Conservation (phyloP, 2,797 vertebrate genomes). For the Pseudotriccus pelzelni region DNA sequence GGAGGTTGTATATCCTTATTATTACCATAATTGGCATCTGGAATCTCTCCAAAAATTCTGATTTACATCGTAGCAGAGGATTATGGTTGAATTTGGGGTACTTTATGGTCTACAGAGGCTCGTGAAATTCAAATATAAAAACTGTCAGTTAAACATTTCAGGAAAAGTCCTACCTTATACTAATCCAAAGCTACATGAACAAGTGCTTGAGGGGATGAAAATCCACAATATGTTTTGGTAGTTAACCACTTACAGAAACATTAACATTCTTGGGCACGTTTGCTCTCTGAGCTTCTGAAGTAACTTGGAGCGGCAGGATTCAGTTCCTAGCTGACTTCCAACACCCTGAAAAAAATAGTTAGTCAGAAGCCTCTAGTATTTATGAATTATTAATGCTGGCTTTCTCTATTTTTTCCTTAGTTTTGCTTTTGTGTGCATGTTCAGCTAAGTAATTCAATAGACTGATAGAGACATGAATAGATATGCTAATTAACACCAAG, state of each 20-base stretch:
- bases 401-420: slow-evolving; percentile 52
- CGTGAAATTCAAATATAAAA: slow-evolving; percentile 79
- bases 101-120: slow-evolving; percentile 70
- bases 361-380: slow-evolving; percentile 68
- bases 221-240: slow-evolving; percentile 63
- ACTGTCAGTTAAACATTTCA: slow-evolving; percentile 73
- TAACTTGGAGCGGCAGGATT: slow-evolving; percentile 68
- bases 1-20: slow-evolving; percentile 55
- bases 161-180: slow-evolving; percentile 67
- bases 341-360: slow-evolving; percentile 49
- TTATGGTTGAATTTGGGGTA: slow-evolving; percentile 70
- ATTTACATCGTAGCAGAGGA: slow-evolving; percentile 70
- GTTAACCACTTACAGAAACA: slow-evolving; percentile 71
- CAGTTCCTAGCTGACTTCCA: slow-evolving; percentile 66
- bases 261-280: slow-evolving; percentile 65
- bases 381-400: slow-evolving; percentile 79
- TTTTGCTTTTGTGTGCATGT: slow-evolving; percentile 74
- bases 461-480: slow-evolving; percentile 78
- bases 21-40: slow-evolving; percentile 72
- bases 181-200: slow-evolving; percentile 73
- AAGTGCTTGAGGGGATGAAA: slow-evolving; percentile 71
- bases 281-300: slow-evolving; percentile 55
- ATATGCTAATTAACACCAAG: slow-evolving; percentile 75
- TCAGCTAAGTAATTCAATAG: slow-evolving; percentile 77
- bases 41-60: slow-evolving; percentile 71